These are phyloP conservation scores for Drosophila carrolli DNA, from an alignment of 1,140 invertebrate species.

Conservation along the genomic window DNA sequence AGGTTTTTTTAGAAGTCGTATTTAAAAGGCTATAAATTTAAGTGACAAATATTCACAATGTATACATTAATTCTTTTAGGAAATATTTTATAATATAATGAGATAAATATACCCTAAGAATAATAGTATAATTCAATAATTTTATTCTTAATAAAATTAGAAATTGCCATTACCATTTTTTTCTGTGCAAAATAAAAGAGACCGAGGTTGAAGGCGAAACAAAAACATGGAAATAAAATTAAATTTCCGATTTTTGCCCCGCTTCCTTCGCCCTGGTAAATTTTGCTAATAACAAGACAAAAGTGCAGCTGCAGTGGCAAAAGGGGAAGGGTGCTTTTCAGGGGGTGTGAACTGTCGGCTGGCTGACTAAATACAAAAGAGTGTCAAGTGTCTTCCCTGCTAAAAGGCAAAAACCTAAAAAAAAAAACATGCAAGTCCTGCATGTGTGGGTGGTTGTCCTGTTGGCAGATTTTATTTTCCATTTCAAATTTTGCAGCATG, in stretches of 20 bases:
- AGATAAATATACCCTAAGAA: no score
- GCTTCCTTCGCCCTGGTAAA: slow-evolving; percentile 49
- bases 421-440: slow-evolving; percentile 13
- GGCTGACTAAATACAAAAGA: slow-evolving; percentile 77
- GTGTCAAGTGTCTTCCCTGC: slow-evolving; percentile 74
- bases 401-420: slow-evolving; percentile 61
- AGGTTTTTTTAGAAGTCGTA: no score
- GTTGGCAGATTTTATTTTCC: slow-evolving; percentile 67
- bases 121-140: no score
- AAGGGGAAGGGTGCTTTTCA: slow-evolving; percentile 4
- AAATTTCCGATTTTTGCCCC: slow-evolving; percentile 71
- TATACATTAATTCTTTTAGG: no score
- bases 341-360: slow-evolving; percentile 47
- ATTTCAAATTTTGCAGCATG: slow-evolving; percentile 68
- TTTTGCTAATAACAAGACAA: slow-evolving; percentile 73
- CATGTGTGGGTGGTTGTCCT: slow-evolving; percentile 34
- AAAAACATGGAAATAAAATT: slow-evolving; percentile 83
- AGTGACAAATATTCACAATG: no score
- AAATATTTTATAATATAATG: no score
- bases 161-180: background rate
- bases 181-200: slow-evolving; percentile 10
- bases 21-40: no score
- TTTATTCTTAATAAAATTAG: no score
- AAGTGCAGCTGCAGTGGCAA: slow-evolving; percentile 55
- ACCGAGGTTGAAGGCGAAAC: slow-evolving; percentile 14